Percentiles rank a stretch among this genome's conserved stretches.
These are phyloP conservation scores for Pocota personata DNA, from an alignment of 2,888 invertebrate species.

Conservation along the genomic window DNA sequence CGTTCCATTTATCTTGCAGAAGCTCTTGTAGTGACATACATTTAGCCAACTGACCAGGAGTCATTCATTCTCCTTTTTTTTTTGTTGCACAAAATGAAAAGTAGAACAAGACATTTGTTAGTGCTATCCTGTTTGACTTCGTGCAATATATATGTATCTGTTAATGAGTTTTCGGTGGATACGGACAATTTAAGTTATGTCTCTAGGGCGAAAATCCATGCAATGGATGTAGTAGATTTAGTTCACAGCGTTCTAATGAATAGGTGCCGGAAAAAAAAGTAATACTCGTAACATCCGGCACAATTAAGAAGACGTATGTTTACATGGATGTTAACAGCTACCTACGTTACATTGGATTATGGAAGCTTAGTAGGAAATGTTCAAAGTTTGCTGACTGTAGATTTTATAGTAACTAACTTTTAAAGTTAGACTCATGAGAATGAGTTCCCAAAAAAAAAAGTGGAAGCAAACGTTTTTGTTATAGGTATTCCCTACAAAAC, in stretches of 20 bases:
- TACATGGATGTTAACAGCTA: constrained; percentile 9
- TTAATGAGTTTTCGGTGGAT: constrained; percentile 70
- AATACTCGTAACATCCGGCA: constrained; percentile 27
- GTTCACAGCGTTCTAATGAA: constrained; percentile 29
- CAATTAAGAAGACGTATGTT: constrained; percentile 42
- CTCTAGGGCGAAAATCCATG: constrained; percentile 34
- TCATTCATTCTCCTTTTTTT: constrained; percentile 21
- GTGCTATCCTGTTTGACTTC: constrained; percentile 45
- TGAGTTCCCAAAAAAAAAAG: too few relatives aligned
- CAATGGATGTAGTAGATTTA: constrained; percentile 34
- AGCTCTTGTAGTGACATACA: constrained; percentile 57
- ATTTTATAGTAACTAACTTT: not conserved
- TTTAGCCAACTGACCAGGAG: constrained; percentile 61
- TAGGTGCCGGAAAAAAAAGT: constrained; percentile 46
- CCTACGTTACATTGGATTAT: not conserved
- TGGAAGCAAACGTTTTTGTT: too few relatives aligned
- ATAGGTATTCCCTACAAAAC: too few relatives aligned
- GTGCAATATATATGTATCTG: constrained; percentile 28
- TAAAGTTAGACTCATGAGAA: too few relatives aligned
- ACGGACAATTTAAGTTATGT: constrained; percentile 52
- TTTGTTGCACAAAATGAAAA: constrained; percentile 39
- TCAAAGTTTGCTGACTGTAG: not conserved
- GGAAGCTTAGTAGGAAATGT: not conserved
- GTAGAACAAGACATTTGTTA: constrained; percentile 69
- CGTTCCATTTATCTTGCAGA: constrained; percentile 46